Conservation (phyloP, 2,888 invertebrate species). For the Papilio protenor region DNA sequence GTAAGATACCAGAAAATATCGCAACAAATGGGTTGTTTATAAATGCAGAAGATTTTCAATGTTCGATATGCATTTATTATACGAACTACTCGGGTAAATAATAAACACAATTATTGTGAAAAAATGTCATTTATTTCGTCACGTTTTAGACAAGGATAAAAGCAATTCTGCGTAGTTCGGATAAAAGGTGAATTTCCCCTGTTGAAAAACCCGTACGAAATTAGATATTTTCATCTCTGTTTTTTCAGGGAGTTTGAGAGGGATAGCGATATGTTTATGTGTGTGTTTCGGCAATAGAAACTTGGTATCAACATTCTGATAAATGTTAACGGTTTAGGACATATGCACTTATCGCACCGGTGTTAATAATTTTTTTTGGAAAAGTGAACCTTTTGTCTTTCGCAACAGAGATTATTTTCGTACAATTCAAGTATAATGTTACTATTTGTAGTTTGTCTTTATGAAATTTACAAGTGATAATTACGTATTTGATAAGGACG, state of each 20-base stretch:
- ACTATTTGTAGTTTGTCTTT: not conserved
- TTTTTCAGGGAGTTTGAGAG: not conserved
- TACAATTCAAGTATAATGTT: not conserved
- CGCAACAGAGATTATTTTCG: not conserved
- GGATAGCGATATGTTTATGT: no score
- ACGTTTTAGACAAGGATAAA: no score
- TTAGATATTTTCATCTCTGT: not conserved
- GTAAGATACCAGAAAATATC: no score
- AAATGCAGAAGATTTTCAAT: no score
- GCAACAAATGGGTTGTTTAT: no score
- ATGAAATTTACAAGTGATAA: not conserved
- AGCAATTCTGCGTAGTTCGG: no score
- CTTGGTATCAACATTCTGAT: not conserved
- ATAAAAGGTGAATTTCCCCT: no score
- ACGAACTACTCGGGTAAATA: no score
- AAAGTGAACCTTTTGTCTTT: not conserved
- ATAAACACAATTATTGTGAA: no score
- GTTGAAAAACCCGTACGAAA: no score
- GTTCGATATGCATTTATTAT: no score
- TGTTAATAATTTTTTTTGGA: not conserved
- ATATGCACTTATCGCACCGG: not conserved
- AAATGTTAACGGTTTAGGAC: not conserved
- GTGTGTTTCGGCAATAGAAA: not conserved
- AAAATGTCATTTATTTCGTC: no score
- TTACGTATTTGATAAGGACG: conserved; percentile 3